Evolutionary conservation across 2,113 vertebrate species (phyloP).

Genomic region (Phyllostomus discolor): DNA sequence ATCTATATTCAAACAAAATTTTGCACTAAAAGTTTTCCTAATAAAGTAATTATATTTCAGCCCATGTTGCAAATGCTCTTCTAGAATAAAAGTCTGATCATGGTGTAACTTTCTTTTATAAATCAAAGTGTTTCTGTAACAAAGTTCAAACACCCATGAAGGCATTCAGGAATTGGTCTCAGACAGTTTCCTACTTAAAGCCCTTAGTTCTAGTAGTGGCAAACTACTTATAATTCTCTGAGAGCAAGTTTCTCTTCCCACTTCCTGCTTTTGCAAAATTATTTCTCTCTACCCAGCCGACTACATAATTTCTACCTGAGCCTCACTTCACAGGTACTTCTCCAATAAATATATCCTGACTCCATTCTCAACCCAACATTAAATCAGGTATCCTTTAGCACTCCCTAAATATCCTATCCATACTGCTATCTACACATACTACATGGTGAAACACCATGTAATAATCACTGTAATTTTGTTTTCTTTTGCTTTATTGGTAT

Average conservation of each 20-base stretch:
- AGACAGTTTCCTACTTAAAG: neutral
- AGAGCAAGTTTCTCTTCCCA: neutral
- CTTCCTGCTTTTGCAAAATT: neutral
- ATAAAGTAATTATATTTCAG: neutral
- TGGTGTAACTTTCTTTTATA: neutral
- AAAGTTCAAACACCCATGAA: neutral
- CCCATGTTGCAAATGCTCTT: neutral
- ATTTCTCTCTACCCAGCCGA: neutral
- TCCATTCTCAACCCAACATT: neutral
- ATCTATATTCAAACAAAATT: neutral
- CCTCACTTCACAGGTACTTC: neutral
- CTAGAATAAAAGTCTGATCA: neutral
- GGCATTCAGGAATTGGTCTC: neutral
- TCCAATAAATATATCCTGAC: neutral
- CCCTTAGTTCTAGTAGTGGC: neutral
- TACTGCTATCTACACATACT: neutral
- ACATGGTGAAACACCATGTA: neutral
- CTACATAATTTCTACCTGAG: neutral
- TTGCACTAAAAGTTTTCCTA: neutral
- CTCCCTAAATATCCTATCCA: neutral
- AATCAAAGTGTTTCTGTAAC: neutral
- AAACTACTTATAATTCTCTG: slow-evolving; percentile 4
- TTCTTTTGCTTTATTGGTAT: neutral
- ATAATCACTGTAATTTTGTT: neutral
- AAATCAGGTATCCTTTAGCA: neutral